Evolutionary conservation across 2,888 invertebrate genomes (phyloP), one percentile per base, ranked within the genome.

Genomic region (Anticlea derivata): DNA sequence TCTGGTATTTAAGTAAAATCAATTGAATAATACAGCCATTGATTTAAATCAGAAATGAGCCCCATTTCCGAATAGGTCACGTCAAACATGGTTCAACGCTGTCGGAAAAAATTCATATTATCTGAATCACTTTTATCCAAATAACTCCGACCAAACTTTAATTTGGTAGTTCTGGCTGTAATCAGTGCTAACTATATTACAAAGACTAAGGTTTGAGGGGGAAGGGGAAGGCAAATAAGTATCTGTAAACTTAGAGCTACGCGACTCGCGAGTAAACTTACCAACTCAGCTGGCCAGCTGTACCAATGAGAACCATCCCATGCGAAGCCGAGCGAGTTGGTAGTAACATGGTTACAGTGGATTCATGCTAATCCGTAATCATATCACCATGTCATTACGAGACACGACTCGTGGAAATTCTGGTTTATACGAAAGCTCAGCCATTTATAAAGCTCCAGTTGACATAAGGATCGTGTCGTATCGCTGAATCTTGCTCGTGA

Each of bases 391-490:
- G 39, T 2, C 22, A 53, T 37, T 40, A 49, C 10, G 34, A 22
- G 12, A 35, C 39, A 44, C 47, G 44, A 54, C 47, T 48, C 40
- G 34, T 46, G 35, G 35, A 44, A 37, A 53, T 34, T 35, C 41
- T 20, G 26, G 50, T 40, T 38, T 34, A 35, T 37, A 43, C 37
- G 40, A 39, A 53, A 51, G 50, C 30, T 46, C 37, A 48, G 11
- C 33, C 41, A 44, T 53, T 54, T 51, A 47, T 53, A 47, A 58
- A 35, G 38, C 41, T 40, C 33, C 24, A 46, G 47, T 56, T 46
- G 54, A 58, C 58, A 39, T 22, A 50, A 38, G 48, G 50, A 54
- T 58, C 53, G 60, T 61, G 55, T 50, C 45, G 27, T 58, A 60
- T 54, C 60, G 22, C 45, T 38, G 45, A 38, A 54, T 61, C 51